Base-by-base conservation (phyloP, 2,888 invertebrate genomes). In the Cephonodes hylas region DNA sequence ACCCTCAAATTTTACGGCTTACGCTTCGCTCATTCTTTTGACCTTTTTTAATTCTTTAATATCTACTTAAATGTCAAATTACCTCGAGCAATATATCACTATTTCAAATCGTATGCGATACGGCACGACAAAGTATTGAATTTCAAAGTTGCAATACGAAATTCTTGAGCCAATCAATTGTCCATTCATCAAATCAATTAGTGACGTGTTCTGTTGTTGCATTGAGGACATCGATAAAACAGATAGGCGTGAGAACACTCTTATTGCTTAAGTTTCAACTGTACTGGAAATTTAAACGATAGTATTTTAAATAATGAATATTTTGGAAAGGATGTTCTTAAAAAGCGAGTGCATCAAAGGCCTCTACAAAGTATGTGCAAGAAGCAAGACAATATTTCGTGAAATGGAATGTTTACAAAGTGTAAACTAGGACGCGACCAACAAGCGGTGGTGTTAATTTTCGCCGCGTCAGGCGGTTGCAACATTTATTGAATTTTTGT, bases 111-210 rank as follows among this genome's bases (percentile, higher is more conserved):
- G 8, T 38, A 38, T 38, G 38, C 8, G 38, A n/a, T 38, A 38
- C n/a, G 13, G 34, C 34, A 38, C 10, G 8, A 18, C 44, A 10
- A 25, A 23, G 46, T 46, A 23, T 3, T 18, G 18, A 13, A 23
- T 25, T 38, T 2, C 13, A n/a, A 23, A 18, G 53, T 15, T 18
- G 31, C 53, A 31, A 27, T 31, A 8, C 10, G 27, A 27, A 53
- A 53, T 27, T 10, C 53, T 53, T 53, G 31, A 31, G 53, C 31
- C 53, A 53, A 53, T 53, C 31, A 53, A 53, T 53, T 53, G 53
- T 53, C 18, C 31, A 53, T 53, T 53, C 53, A 18, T 53, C 18
- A 53, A 53, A 31, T 53, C 31, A 53, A 53, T 53, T 53, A 53
- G 27, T 53, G 27, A 31, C 31, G 53, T 48, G 48, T 25, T 48